phyloP scores from a whole-genome alignment of 2,888 invertebrate species.

The Patella pellucida region DNA sequence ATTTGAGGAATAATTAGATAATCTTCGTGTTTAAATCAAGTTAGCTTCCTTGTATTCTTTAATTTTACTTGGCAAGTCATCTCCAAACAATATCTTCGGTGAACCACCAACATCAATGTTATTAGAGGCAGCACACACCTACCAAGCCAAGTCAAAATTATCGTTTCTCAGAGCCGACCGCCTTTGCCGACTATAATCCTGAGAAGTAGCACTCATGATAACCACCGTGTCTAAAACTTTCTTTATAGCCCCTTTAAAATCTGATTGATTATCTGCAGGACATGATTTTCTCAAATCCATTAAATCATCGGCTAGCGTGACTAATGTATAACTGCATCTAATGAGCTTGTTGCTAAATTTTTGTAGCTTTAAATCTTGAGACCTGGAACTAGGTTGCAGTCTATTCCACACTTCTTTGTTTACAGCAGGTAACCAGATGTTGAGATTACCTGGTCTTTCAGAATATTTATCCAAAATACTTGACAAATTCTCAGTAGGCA shows the following conservation, averaged over 20 bases:
- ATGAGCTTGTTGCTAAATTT: background rate
- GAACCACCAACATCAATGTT: background rate
- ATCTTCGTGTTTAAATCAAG: background rate
- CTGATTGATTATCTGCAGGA: constrained; percentile 1
- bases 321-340: background rate
- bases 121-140: constrained; percentile 6
- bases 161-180: constrained; percentile 1
- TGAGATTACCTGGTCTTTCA: background rate
- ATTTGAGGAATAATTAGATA: background rate
- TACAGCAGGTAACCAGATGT: constrained; percentile 1
- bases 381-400: background rate
- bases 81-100: background rate
- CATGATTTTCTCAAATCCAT: background rate
- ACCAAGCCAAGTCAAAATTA: background rate
- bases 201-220: background rate
- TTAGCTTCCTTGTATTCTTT: constrained; percentile 6
- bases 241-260: constrained; percentile 1
- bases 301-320: background rate
- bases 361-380: background rate
- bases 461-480: constrained; percentile 1
- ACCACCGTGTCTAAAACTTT: background rate
- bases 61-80: background rate
- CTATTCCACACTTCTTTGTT: constrained; percentile 3
- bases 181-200: background rate
- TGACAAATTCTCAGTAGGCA: constrained; percentile 6